These are phyloP conservation scores for Tupaia tana DNA, from an alignment of 2,113 vertebrate species.

Conservation along the genomic window DNA sequence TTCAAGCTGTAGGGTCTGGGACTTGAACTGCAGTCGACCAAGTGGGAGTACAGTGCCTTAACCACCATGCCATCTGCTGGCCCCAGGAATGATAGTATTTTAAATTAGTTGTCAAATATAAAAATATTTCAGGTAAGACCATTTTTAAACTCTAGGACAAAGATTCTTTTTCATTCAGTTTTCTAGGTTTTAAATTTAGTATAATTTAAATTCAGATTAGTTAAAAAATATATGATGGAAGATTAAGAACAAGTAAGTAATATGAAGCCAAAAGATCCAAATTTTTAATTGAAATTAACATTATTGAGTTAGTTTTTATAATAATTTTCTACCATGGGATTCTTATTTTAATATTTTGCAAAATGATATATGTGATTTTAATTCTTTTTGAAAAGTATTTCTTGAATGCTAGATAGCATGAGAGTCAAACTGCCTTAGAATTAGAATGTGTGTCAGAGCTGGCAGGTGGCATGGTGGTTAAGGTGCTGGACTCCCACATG, in stretches of 20 bases:
- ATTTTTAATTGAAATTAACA: background rate
- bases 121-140: background rate
- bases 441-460: background rate
- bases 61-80: too few species aligned
- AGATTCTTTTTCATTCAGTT: constrained; percentile 1
- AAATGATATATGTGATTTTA: background rate
- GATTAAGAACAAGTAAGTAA: constrained; percentile 2
- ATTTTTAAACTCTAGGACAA: constrained; percentile 20
- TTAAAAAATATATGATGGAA: constrained; percentile 24
- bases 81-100: background rate
- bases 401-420: background rate
- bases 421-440: background rate
- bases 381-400: constrained; percentile 22
- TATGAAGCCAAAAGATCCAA: background rate
- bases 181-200: constrained; percentile 28
- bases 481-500: too few species aligned
- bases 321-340: background rate
- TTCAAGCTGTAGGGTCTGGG: too few species aligned
- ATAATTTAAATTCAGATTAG: background rate
- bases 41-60: too few species aligned
- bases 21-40: too few species aligned
- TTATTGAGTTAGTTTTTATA: background rate
- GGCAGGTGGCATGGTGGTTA: too few species aligned
- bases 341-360: constrained; percentile 42
- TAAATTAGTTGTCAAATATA: constrained; percentile 32